Conservation (phyloP, 2,888 invertebrate species). For the Scrobipalpa costella region DNA sequence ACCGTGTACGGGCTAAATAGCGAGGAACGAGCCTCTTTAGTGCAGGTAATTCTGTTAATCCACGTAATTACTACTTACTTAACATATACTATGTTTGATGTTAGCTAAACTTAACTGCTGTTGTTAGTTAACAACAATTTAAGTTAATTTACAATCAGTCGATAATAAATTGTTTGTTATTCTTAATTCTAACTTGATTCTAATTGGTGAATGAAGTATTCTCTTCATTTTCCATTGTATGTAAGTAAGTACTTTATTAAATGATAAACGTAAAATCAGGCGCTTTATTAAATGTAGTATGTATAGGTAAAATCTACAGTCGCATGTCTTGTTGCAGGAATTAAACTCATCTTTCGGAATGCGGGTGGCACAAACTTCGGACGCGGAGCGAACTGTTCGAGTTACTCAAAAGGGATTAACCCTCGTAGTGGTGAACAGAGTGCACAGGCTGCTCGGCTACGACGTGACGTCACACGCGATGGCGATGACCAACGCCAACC, state of each 20-base stretch:
- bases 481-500: slow-evolving; percentile 76
- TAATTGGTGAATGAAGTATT: too few relatives aligned
- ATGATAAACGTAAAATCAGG: too few relatives aligned
- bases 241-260: too few relatives aligned
- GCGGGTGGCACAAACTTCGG: slow-evolving; percentile 57
- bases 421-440: slow-evolving; percentile 69
- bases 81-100: background rate
- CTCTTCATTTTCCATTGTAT: too few relatives aligned
- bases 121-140: too few relatives aligned
- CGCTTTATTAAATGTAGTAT: too few relatives aligned
- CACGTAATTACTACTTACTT: background rate
- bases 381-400: slow-evolving; percentile 62
- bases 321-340: slow-evolving; percentile 54
- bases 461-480: slow-evolving; percentile 76
- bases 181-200: too few relatives aligned
- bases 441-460: slow-evolving; percentile 73
- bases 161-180: too few relatives aligned
- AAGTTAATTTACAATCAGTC: too few relatives aligned
- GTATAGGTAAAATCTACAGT: background rate
- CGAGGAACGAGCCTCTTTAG: slow-evolving; percentile 58
- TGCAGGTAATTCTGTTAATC: slow-evolving; percentile 22
- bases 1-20: slow-evolving; percentile 75
- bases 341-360: slow-evolving; percentile 66
- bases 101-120: background rate
- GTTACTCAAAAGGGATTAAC: slow-evolving; percentile 71